Conservation (phyloP, 2,113 vertebrate species). For the Centropus bengalensis region DNA sequence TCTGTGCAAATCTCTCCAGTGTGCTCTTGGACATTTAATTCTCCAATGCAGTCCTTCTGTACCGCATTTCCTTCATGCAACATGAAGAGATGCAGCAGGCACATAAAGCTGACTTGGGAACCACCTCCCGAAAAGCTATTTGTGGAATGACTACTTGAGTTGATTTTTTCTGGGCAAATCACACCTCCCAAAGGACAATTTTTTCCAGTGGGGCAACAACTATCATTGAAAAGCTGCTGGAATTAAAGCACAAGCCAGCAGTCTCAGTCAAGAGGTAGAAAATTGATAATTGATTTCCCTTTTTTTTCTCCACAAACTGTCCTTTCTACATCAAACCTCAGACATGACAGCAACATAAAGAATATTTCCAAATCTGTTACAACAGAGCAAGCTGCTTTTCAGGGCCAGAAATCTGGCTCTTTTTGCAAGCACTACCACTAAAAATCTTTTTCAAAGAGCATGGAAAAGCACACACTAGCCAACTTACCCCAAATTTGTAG, state of each 20-base stretch:
- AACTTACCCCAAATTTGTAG: neutral
- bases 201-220: neutral
- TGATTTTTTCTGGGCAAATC: conserved; percentile 3
- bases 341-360: neutral
- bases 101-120: neutral
- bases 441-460: neutral
- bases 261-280: neutral
- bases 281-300: neutral
- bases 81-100: neutral
- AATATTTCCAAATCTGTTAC: neutral
- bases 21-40: neutral
- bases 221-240: neutral
- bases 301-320: neutral
- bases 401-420: neutral
- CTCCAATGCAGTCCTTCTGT: neutral
- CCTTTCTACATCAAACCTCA: neutral
- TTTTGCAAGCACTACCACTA: neutral
- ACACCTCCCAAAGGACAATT: neutral
- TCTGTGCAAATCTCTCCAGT: neutral
- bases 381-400: neutral
- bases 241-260: neutral
- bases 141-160: neutral
- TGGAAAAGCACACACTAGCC: neutral
- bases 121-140: neutral
- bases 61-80: neutral